Evolutionary conservation across 2,797 vertebrate genomes (phyloP), one percentile per base, ranked within the genome.

Genomic region (Aselliscus stoliczkanus): DNA sequence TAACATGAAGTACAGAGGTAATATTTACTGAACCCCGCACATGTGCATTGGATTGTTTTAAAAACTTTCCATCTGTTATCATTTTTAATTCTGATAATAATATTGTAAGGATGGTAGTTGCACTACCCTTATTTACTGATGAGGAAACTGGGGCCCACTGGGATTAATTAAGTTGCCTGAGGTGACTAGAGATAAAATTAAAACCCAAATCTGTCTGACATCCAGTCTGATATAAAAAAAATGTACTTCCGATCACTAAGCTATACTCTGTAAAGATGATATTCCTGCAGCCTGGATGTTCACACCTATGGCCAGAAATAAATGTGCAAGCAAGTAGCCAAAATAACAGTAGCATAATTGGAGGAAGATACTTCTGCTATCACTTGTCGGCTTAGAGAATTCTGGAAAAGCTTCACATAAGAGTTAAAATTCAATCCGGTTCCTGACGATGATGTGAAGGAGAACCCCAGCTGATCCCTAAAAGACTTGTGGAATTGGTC

Each of bases 261-360:
- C 42, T 62, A 8, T 10, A 5, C 31, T 85, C 69, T 50, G 11
- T 39, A 75, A 77, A 94, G 62, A 73, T 21, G 20, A 90, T 80
- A 56, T 70, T 70, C 67, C 62, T 90, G 65, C 58, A 76, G 17
- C 82, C 81, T 93, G 81, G 73, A 39, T 4, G 3, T 77, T 96
- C 37, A 82, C 56, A 79, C 73, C 39, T 85, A 94, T 56, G 31
- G 15, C 44, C 69, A 67, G 42, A 90, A 97, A 96, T 92, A 92
- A 92, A 96, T 21, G 81, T 86, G 88, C 73, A 67, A 96, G 39
- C 14, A 82, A 92, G 77, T 75, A 85, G 84, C 84, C 96, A 95
- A 96, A 97, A 94, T 90, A 60, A 87, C 94, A 65, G 84, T 69
- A 85, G 90, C 62, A 21, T 69, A 88, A 88, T 75, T 60, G n/a